A percentile compares a stretch with the other conserved stretches of the same genome.
phyloP scores from a whole-genome alignment of 2,113 vertebrate genomes.

The Plotosus lineatus region DNA sequence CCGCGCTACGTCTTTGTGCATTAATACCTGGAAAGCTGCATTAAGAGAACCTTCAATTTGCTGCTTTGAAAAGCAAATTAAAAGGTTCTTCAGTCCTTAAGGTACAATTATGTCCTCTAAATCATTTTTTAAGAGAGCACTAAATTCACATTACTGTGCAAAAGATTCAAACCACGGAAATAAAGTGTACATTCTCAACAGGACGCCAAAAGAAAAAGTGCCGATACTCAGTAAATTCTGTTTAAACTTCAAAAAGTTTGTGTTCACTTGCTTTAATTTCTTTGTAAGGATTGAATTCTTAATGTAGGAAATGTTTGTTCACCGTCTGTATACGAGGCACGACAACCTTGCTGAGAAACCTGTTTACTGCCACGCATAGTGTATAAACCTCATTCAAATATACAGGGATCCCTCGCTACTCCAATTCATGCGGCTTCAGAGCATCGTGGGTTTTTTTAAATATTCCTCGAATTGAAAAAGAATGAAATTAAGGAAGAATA shows the following conservation, averaged over 20 bases:
- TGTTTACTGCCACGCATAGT: not conserved
- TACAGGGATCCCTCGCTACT: no score
- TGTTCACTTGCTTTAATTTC: not conserved
- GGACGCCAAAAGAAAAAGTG: no score
- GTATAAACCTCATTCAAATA: no score
- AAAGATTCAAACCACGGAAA: not conserved
- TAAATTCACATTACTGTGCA: not conserved
- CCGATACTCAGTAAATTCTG: not conserved
- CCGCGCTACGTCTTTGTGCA: not conserved
- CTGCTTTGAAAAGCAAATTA: not conserved
- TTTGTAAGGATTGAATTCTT: not conserved
- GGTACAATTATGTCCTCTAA: not conserved
- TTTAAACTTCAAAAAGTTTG: not conserved
- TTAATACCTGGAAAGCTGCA: not conserved
- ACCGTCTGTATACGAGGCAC: not conserved
- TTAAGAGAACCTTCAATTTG: not conserved
- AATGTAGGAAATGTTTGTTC: not conserved
- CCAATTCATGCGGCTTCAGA: no score
- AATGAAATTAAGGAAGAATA: no score
- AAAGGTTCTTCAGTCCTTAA: not conserved
- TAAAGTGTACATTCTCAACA: not conserved
- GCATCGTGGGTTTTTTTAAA: no score
- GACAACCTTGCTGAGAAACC: not conserved
- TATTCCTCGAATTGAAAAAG: no score
- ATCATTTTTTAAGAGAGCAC: slow-evolving; percentile 1